A percentile compares a stretch with the other conserved stretches of the same genome.
phyloP scores from a whole-genome alignment of 2,888 invertebrate species.

The Tridacna gigas region DNA sequence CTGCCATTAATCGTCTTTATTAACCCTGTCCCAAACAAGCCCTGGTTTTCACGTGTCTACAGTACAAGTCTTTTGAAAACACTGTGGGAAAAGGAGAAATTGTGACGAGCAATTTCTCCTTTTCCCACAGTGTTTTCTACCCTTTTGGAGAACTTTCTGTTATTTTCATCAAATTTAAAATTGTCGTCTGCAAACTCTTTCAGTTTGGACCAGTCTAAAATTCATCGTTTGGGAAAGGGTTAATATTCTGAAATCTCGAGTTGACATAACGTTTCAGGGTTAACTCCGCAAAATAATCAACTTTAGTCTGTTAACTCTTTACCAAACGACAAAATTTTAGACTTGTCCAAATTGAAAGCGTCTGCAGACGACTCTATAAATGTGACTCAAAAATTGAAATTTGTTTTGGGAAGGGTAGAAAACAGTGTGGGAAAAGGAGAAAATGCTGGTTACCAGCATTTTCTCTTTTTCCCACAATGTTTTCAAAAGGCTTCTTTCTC shows the following conservation, averaged over 20 bases:
- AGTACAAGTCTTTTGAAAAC: too few species aligned
- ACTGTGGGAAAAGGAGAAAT: not conserved
- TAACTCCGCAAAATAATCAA: too few species aligned
- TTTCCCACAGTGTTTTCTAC: slow-evolving; percentile 2
- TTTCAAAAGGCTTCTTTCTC: not conserved
- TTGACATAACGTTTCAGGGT: too few species aligned
- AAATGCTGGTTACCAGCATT: not conserved
- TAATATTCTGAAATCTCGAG: too few species aligned
- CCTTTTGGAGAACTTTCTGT: too few species aligned
- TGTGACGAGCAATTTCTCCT: not conserved
- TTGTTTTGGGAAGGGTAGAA: not conserved
- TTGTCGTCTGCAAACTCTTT: too few species aligned
- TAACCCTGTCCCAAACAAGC: too few species aligned
- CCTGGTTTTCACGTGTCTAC: too few species aligned
- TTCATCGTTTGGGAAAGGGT: too few species aligned
- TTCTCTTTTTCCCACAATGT: not conserved
- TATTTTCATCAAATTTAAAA: too few species aligned
- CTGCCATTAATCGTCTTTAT: too few species aligned
- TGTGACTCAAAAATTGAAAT: not conserved
- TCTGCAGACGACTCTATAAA: not conserved
- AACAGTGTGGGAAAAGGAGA: not conserved
- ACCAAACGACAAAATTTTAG: not conserved
- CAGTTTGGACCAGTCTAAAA: too few species aligned
- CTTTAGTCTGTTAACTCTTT: not conserved
- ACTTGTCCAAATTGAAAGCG: not conserved